phyloP scores from a whole-genome alignment of 2,797 vertebrate species.

The Anabacerthia variegaticeps region DNA sequence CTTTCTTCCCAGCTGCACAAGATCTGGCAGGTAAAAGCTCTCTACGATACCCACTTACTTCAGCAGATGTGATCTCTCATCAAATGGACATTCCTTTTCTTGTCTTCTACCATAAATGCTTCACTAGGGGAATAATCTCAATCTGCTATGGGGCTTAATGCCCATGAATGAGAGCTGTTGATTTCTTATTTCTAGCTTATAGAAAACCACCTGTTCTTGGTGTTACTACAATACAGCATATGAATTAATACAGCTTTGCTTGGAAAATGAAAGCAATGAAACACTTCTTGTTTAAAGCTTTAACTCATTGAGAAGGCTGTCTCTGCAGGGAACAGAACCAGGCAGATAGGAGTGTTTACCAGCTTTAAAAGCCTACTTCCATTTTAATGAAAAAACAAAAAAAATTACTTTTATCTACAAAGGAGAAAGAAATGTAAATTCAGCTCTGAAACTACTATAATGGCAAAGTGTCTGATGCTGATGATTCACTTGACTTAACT shows the following conservation, averaged over 20 bases:
- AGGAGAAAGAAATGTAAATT: neutral
- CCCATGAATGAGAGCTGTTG: neutral
- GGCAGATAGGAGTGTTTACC: neutral
- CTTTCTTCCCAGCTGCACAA: neutral
- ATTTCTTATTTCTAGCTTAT: neutral
- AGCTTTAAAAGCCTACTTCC: neutral
- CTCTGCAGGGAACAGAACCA: neutral
- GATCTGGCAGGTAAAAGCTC: neutral
- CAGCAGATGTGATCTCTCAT: neutral
- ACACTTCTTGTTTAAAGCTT: neutral
- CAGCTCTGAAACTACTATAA: neutral
- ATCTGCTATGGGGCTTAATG: neutral
- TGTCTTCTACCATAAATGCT: neutral
- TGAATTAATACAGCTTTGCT: neutral
- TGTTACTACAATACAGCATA: neutral
- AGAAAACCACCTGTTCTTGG: neutral
- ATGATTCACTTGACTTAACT: neutral
- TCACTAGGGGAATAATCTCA: neutral
- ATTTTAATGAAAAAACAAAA: neutral
- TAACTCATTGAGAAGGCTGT: neutral
- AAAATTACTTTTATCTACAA: neutral
- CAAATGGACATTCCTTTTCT: neutral
- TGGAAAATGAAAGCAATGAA: neutral
- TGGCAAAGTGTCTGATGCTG: neutral
- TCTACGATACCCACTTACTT: neutral